Base-by-base conservation (phyloP, 2,888 invertebrate species). In the Polydrusus cervinus region DNA sequence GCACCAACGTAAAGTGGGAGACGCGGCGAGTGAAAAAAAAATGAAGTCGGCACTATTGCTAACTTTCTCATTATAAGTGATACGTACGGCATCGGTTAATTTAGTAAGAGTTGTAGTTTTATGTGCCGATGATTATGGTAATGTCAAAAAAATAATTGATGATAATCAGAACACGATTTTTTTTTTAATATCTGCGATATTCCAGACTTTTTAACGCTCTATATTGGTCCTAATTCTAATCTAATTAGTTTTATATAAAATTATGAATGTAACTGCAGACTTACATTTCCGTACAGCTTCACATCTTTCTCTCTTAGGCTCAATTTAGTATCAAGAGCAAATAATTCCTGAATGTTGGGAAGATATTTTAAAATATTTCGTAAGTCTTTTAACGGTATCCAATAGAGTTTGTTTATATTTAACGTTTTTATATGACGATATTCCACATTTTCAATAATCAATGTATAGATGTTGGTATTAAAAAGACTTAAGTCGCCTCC, bases 321-420 rank as follows among this genome's bases (percentile, higher is more conserved):
- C 61, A 78, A 61, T 43, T 49, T 60, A 20, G 78, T 78, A 60
- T 78, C 74, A 25, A 78, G 38, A n/a, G 78, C 78, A 20, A 53
- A 65, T 40, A 78, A 51, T 57, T 74, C 74, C 40, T 74, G 74
- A 14, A 78, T 69, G 47, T 76, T 76, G 1, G 74, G 20, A 7
- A 78, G 47, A 25, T 20, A 10, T 71, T 74, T 78, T n/a, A 78
- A 40, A 18, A 78, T 60, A 20, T 45, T 57, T 53, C 78, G 64
- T 18, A 74, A 34, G 20, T 74, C 74, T n/a, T 74, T 38, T 38
- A 76, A 16, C 13, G 61, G 30, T 18, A 78, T 51, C 78, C 78
- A 78, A 47, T 78, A 76, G 18, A 76, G 30, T 49, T 72, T 71
- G 30, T 78, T 78, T 53, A 78, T 76, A 45, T 78, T 78, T 7